Percentiles rank a stretch among this genome's conserved stretches.
These are phyloP conservation scores for Phalera bucephala DNA, from an alignment of 2,888 invertebrate genomes.

Conservation along the genomic window DNA sequence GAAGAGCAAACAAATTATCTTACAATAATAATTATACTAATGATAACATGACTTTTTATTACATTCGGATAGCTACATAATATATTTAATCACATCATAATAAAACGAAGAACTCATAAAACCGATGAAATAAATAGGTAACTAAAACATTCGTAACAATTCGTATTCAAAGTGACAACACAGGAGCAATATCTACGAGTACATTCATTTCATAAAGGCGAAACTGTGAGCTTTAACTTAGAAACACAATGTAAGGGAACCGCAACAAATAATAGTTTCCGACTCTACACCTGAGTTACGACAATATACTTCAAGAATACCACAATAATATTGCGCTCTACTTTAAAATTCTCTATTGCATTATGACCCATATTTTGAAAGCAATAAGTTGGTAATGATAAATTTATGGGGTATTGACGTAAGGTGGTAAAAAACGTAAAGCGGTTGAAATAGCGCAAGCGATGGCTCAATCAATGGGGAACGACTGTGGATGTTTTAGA, in stretches of 20 bases:
- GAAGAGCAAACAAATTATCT: no score
- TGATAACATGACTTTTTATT: no score
- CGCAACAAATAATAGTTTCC: constrained; percentile 78
- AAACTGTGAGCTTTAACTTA: constrained; percentile 62
- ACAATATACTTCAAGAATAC: constrained; percentile 59
- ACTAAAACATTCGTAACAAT: no score
- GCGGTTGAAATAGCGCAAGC: constrained; percentile 63
- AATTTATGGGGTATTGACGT: constrained; percentile 8
- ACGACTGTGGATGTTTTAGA: constrained; percentile 61
- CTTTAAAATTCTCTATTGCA: constrained; percentile 1
- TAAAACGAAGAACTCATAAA: no score
- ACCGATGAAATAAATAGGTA: no score
- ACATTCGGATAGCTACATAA: no score
- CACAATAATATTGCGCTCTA: constrained; percentile 7
- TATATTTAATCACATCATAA: no score
- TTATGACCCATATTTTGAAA: constrained; percentile 16
- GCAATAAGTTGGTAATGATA: constrained; percentile 9
- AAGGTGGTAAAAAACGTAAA: constrained; percentile 45
- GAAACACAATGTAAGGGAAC: constrained; percentile 70
- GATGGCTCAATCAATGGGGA: constrained; percentile 77
- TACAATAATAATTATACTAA: no score
- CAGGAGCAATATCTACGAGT: constrained; percentile 43
- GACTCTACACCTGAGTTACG: constrained; percentile 73
- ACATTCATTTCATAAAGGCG: constrained; percentile 57
- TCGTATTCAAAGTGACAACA: constrained; percentile 32